Evolutionary conservation across 2,113 vertebrate genomes (phyloP), one percentile per base, ranked within the genome.

Genomic region (Sardina pilchardus): DNA sequence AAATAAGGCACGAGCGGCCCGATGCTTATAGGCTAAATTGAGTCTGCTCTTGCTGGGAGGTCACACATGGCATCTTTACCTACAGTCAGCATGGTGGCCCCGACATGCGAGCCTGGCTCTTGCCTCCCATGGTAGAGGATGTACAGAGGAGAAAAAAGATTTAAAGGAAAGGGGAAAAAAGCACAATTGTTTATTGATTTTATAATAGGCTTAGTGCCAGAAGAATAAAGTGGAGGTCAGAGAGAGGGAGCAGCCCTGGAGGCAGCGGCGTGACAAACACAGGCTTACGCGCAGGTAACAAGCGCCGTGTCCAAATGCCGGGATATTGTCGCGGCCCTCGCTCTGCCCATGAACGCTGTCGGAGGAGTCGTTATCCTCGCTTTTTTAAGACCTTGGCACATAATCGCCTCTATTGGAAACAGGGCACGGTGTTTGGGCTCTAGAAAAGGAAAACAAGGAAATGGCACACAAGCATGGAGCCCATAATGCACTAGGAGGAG

Each of bases 121-220:
- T 67, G 44, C 26, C 87, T 82, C 86, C 50, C 87, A 88, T 92
- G 90, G 91, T 90, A 91, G 90, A 94, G 93, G 93, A 94, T 95
- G 93, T 93, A 91, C 91, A 94, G 93, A 94, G 94, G 94, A 95
- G 93, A 95, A 94, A 95, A 92, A 93, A 94, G 92, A 93, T 93
- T 78, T 94, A 93, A 93, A 93, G 87, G 87, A 90, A 82, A 59
- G 83, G 56, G 19, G 50, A 86, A 75, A 89, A 88, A 83, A 81
- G 44, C 93, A 93, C 95, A 95, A 95, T 95, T 96, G 94, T 96
- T 95, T 96, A 95, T 96, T 96, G 95, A 96, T 95, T 96, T 95
- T 96, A 94, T 95, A 96, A 96, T 95, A 95, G 95, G 95, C 95
- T 96, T 95, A 95, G 94, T 89, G 93, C 91, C 89, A 93, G 92